Base-by-base conservation (phyloP, 2,888 invertebrate species). In the Lamellibrachia columna region DNA sequence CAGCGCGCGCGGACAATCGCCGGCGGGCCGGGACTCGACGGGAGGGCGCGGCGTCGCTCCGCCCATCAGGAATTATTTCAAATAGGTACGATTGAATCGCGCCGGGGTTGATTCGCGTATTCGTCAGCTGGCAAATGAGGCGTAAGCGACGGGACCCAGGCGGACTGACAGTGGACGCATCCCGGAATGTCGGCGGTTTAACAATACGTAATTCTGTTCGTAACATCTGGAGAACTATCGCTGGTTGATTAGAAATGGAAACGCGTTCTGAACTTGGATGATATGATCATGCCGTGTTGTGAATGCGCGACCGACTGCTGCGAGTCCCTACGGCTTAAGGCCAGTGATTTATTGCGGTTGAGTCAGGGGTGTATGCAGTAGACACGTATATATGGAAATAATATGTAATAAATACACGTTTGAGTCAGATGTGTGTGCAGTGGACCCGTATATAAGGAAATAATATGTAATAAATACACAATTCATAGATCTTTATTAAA, bases 61-160 rank as follows among this genome's bases (percentile, higher is more conserved):
- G 75, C 75, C 75, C 75, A 75, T 75, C 75, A 75, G 75, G 75
- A 75, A 75, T 75, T 75, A 75, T 75, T 75, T 75, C 15, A 75
- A 75, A 75, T 75, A 75, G 75, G 15, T 75, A 75, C 75, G 75
- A 75, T 75, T 75, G 75, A 22, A 75, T 75, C 75, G 75, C 75
- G 75, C 22, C 75, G 75, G 75, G 75, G 15, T 75, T 75, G 75
- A 75, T 75, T 15, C 75, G 75, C 75, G n/a, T 15, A 75, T 75
- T 75, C 75, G 75, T 75, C 75, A 75, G 75, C 75, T n/a, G 75
- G 75, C 22, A 75, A 75, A 75, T 75, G 75, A 75, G 75, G 75
- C 75, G 75, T 75, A 22, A 22, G 75, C 75, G 75, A 4, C 75
- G 75, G 75, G 75, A n/a, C 75, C 11, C n/a, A 75, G 75, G 22